phyloP scores from a whole-genome alignment of 2,113 vertebrate species.

The Coryphaenoides rupestris region DNA sequence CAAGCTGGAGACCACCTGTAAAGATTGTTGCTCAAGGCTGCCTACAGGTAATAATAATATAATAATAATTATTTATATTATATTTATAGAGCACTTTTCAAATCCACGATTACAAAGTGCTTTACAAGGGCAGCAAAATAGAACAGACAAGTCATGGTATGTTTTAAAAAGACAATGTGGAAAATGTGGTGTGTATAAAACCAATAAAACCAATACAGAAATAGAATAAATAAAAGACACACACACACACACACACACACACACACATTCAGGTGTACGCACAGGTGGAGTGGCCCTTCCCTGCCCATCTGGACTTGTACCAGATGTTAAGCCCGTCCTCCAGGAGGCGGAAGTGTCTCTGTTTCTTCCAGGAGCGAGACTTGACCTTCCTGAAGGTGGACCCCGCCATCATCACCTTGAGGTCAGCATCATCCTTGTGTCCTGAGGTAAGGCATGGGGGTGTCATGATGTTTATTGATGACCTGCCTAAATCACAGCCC shows the following conservation, averaged over 20 bases:
- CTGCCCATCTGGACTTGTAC: conserved; percentile 85
- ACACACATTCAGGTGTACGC: conserved; percentile 30
- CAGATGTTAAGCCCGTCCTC: conserved; percentile 89
- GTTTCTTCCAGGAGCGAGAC: conserved; percentile 88
- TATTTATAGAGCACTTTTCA: no score
- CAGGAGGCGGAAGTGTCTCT: conserved; percentile 86
- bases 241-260: not conserved
- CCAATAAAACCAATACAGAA: no score
- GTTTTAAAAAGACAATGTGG: no score
- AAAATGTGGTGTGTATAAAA: no score
- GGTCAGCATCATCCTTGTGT: conserved; percentile 72
- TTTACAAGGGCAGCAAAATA: no score
- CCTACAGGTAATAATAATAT: no score
- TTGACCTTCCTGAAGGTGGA: conserved; percentile 87
- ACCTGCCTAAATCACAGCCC: no score
- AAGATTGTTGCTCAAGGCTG: no score
- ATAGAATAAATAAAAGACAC: not conserved
- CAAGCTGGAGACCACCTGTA: no score
- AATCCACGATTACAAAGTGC: no score
- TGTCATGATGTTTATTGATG: not conserved
- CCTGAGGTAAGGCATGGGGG: conserved; percentile 57
- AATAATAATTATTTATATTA: no score
- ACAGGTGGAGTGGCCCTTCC: conserved; percentile 85
- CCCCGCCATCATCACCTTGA: conserved; percentile 85
- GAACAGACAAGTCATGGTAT: no score